Evolutionary conservation across 1,140 invertebrate species (phyloP).

Genomic region (Heliconius melpomene): DNA sequence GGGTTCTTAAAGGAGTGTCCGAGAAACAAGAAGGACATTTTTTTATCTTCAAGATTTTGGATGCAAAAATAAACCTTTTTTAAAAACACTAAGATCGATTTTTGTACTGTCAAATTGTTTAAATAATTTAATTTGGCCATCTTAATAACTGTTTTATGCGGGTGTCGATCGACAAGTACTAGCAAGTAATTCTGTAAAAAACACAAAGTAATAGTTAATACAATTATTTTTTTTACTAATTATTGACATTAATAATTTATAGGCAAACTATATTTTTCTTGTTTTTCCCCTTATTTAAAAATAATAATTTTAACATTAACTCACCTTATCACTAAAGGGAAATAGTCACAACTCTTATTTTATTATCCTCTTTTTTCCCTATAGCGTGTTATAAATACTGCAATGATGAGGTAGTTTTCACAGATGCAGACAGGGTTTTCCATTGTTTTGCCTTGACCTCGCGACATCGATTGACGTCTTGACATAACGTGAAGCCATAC

Average conservation of each 20-base stretch:
- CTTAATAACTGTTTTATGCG: slow-evolving; percentile 21
- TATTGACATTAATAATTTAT: no score
- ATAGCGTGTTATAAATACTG: neutral
- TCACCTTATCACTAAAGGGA: no score
- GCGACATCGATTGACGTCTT: slow-evolving; percentile 5
- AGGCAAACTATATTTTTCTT: no score
- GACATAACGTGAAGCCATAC: slow-evolving; percentile 10
- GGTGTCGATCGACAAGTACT: neutral
- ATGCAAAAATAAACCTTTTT: slow-evolving; percentile 10
- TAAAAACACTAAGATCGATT: slow-evolving; percentile 8
- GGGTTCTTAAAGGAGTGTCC: slow-evolving; percentile 46
- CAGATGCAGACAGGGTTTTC: neutral
- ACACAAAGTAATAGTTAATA: neutral
- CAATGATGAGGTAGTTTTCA: neutral
- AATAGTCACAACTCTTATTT: no score
- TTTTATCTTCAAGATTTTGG: neutral
- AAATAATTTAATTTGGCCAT: slow-evolving; percentile 31
- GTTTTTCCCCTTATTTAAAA: no score
- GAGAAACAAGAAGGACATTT: slow-evolving; percentile 41
- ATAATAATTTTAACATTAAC: no score
- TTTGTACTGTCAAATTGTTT: neutral
- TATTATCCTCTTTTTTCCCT: neutral
- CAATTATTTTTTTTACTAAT: neutral
- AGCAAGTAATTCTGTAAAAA: neutral
- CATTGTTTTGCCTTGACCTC: slow-evolving; percentile 5